These are phyloP conservation scores for Noctilio leporinus DNA, from an alignment of 2,113 vertebrate genomes.

Conservation along the genomic window DNA sequence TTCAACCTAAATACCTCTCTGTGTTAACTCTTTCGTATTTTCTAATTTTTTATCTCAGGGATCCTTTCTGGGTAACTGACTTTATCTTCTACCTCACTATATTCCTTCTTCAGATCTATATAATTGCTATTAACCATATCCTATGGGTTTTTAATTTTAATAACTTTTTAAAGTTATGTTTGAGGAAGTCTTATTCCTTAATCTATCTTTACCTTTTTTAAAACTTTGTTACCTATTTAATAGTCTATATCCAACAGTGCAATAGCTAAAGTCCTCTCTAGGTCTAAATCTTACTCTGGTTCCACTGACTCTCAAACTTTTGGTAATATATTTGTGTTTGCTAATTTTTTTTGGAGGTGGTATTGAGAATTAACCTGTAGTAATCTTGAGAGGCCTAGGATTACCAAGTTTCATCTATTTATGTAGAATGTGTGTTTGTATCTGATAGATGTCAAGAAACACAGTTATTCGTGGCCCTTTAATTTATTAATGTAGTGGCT, in stretches of 20 bases:
- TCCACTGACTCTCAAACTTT: background rate
- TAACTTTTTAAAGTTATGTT: background rate
- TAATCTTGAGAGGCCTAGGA: background rate
- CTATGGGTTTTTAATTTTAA: background rate
- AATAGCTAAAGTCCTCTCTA: background rate
- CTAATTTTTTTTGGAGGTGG: background rate
- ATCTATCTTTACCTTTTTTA: background rate
- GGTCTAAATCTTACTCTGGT: background rate
- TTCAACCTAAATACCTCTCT: background rate
- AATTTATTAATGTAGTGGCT: background rate
- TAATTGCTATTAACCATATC: background rate
- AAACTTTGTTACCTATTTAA: background rate
- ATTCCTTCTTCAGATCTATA: background rate
- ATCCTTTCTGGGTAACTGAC: background rate
- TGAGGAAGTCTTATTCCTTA: background rate
- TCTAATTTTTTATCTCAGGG: background rate
- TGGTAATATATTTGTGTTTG: background rate
- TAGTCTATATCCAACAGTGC: background rate
- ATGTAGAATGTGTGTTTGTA: background rate
- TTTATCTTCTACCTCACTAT: background rate
- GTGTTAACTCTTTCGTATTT: background rate
- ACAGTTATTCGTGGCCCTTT: background rate
- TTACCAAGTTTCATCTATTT: background rate
- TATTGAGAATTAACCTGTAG: background rate
- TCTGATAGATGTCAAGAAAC: background rate